phyloP scores from a whole-genome alignment of 2,888 invertebrate genomes.

The Flexamia atlantica region DNA sequence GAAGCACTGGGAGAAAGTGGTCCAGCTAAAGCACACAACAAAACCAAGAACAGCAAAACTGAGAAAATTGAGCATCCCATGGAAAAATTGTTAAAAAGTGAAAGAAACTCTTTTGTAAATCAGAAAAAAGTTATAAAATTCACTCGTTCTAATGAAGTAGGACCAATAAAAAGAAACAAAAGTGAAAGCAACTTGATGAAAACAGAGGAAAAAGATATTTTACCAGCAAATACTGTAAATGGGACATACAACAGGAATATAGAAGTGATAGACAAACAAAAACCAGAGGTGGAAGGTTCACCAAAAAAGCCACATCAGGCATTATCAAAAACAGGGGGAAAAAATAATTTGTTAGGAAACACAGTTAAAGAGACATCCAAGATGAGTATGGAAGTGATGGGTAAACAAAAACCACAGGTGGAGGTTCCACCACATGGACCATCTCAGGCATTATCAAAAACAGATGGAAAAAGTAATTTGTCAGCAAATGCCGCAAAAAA shows the following conservation, averaged over 20 bases:
- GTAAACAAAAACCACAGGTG: not conserved
- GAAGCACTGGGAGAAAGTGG: not conserved
- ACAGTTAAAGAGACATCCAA: not conserved
- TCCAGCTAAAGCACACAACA: not conserved
- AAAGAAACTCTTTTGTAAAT: not conserved
- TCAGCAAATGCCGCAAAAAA: not conserved
- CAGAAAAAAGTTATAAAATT: not conserved
- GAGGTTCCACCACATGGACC: not conserved
- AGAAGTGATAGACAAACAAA: not conserved
- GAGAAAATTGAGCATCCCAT: not conserved
- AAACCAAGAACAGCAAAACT: not conserved
- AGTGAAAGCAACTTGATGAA: not conserved
- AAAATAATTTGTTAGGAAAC: not conserved
- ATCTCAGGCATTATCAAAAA: not conserved
- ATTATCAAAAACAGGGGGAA: not conserved
- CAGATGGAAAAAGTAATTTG: not conserved
- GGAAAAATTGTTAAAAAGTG: not conserved
- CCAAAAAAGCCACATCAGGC: not conserved
- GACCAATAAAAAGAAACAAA: not conserved
- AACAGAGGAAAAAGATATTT: not conserved
- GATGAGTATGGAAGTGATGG: not conserved
- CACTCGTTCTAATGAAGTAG: not conserved
- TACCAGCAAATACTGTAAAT: not conserved
- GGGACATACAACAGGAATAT: not conserved
- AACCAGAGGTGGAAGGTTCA: not conserved